Percentiles rank a stretch among this genome's conserved stretches.
Conservation (phyloP, 2,113 vertebrate species). For the Albula glossodonta region DNA sequence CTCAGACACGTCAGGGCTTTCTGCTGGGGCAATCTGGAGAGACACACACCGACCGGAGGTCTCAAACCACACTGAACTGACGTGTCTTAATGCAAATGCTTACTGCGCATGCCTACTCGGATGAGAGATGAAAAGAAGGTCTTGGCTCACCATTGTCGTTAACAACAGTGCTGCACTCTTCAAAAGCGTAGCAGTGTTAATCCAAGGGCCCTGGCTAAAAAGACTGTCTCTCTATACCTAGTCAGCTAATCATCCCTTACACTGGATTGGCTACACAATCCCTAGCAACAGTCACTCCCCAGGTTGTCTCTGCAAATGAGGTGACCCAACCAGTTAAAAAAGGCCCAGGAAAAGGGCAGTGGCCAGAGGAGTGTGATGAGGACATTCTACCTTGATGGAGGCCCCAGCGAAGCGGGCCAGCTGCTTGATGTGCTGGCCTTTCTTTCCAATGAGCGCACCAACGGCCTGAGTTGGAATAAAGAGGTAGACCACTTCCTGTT, state of each 20-base stretch:
- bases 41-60: slow-evolving; percentile 1
- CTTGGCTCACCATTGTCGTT: no score
- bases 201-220: no score
- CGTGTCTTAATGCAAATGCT: neutral
- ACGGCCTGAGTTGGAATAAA: slow-evolving; percentile 96
- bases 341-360: neutral
- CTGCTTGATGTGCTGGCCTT: slow-evolving; percentile 95
- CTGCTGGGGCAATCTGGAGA: slow-evolving; percentile 85
- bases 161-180: no score
- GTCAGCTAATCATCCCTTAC: no score
- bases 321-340: no score
- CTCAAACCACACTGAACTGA: neutral
- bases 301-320: no score
- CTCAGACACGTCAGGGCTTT: slow-evolving; percentile 81
- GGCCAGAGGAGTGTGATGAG: neutral
- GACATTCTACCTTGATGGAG: slow-evolving; percentile 86
- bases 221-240: no score
- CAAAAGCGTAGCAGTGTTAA: no score
- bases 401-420: slow-evolving; percentile 90
- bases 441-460: slow-evolving; percentile 94
- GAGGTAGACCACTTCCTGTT: slow-evolving; percentile 92
- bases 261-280: no score
- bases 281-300: no score
- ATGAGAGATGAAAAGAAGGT: no score
- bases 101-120: no score